Conservation (phyloP, 2,888 invertebrate species). For the Xanthorhoe spadicearia region DNA sequence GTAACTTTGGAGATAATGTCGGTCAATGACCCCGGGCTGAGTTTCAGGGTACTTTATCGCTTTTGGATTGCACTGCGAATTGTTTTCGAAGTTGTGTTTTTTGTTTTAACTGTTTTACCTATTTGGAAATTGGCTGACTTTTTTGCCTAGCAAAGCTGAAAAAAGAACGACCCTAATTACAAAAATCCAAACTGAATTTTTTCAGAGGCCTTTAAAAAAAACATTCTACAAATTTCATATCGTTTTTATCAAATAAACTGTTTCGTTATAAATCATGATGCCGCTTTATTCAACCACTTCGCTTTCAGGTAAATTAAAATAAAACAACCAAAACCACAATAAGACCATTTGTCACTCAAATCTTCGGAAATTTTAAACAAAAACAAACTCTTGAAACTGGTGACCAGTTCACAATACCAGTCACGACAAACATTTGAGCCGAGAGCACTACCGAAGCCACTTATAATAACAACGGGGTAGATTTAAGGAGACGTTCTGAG, state of each 20-base stretch:
- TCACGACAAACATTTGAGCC: slow-evolving; percentile 44
- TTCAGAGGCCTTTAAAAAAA: too few relatives aligned
- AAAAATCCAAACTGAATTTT: too few relatives aligned
- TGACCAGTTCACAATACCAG: slow-evolving; percentile 40
- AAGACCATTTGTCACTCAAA: slow-evolving; percentile 33
- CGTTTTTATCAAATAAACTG: background rate
- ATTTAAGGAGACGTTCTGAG: slow-evolving; percentile 25
- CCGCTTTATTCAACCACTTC: background rate
- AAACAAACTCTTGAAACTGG: slow-evolving; percentile 38
- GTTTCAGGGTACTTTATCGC: slow-evolving; percentile 38
- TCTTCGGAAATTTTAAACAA: slow-evolving; percentile 36
- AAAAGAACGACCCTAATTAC: too few relatives aligned
- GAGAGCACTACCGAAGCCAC: slow-evolving; percentile 45
- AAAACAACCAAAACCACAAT: slow-evolving; percentile 16
- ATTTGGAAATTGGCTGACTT: background rate
- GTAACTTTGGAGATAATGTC: slow-evolving; percentile 46
- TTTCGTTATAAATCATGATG: slow-evolving; percentile 24
- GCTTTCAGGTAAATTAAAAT: slow-evolving; percentile 12
- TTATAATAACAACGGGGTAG: slow-evolving; percentile 41
- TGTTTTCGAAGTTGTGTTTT: slow-evolving; percentile 17
- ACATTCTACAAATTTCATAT: too few relatives aligned
- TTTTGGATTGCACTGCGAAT: slow-evolving; percentile 26
- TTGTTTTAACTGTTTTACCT: background rate
- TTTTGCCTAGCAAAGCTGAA: too few relatives aligned
- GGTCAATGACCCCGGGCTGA: slow-evolving; percentile 42